Evolutionary conservation across 2,888 invertebrate genomes (phyloP).

Genomic region (Onchidella celtica): DNA sequence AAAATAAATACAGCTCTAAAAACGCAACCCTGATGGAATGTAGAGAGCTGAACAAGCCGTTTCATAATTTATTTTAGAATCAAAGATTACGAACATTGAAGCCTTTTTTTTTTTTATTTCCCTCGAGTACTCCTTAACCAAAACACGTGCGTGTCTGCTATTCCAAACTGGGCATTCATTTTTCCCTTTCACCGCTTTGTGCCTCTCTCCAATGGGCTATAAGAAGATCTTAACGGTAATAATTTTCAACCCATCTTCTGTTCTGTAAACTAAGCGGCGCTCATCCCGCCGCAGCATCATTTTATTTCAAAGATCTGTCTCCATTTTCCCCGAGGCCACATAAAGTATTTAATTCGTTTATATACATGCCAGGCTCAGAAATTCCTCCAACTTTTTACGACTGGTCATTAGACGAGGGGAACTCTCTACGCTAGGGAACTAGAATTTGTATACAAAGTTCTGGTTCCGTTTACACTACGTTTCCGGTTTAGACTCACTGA

Average conservation of each 20-base stretch:
- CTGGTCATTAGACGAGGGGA: conserved; percentile 43
- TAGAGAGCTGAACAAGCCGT: no score
- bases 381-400: conserved; percentile 32
- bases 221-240: background rate
- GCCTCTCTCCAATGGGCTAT: no score
- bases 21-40: no score
- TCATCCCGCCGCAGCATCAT: background rate
- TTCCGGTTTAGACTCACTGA: conserved; percentile 43
- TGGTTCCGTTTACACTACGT: conserved; percentile 37
- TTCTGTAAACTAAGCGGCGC: background rate
- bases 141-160: no score
- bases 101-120: no score
- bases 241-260: background rate
- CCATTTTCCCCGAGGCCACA: conserved; percentile 25
- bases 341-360: conserved; percentile 48
- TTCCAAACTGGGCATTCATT: no score
- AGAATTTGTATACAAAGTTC: conserved; percentile 40
- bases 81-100: no score
- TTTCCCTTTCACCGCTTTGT: no score
- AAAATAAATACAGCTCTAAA: no score
- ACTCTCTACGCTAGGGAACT: conserved; percentile 16
- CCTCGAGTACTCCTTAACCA: no score
- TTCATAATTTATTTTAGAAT: no score
- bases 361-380: conserved; percentile 34
- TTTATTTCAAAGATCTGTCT: background rate